Evolutionary conservation across 1,140 invertebrate genomes (phyloP).

Genomic region (Tetragonula clypearis): DNA sequence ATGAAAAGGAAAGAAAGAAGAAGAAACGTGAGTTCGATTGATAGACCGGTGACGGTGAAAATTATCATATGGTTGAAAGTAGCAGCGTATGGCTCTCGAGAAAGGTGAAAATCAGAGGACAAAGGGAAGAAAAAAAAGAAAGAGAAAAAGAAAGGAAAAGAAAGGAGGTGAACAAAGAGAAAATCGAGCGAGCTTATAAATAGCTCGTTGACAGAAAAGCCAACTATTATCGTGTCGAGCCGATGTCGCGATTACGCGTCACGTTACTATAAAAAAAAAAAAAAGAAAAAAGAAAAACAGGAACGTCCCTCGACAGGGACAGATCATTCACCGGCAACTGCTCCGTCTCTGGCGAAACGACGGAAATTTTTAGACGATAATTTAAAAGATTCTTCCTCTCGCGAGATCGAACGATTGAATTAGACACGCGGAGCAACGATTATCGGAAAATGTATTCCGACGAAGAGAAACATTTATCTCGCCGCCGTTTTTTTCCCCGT

Average conservation of each 20-base stretch:
- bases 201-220: conserved; percentile 23
- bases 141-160: background rate
- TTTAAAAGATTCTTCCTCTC: background rate
- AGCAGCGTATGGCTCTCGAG: too few species aligned
- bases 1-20: too few species aligned
- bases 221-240: background rate
- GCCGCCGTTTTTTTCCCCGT: too few species aligned
- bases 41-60: too few species aligned
- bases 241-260: background rate
- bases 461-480: background rate
- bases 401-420: background rate
- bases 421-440: background rate
- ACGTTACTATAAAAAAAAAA: background rate
- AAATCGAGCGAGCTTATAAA: conserved; percentile 4
- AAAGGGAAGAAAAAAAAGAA: background rate
- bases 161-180: background rate
- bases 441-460: background rate
- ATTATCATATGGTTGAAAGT: too few species aligned
- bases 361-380: background rate
- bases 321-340: background rate
- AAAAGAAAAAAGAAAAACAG: background rate
- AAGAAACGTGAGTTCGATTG: too few species aligned
- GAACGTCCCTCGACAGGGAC: background rate
- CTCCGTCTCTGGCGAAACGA: background rate
- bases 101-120: too few species aligned